Base-by-base conservation (phyloP, 2,888 invertebrate species). In the Boloria selene region DNA sequence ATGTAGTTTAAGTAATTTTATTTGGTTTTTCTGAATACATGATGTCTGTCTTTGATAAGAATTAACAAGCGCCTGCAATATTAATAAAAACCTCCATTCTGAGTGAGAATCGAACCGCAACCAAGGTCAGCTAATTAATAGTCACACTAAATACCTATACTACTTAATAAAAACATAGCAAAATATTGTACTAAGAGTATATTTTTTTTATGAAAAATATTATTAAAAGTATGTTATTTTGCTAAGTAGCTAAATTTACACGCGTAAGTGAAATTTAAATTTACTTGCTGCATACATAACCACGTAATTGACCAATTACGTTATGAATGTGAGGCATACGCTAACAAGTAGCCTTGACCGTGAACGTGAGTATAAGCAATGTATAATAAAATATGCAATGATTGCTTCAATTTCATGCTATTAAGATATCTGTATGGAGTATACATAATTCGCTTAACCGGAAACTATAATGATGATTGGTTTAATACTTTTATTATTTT, bases 271-370 rank as follows among this genome's bases (percentile, higher is more conserved):
- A 59, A 38, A 59, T 38, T 38, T 10, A 6, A 31, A 31, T 64
- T 26, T 18, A 45, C 62, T 31, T 63, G 45, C 10, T 26, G 31
- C 45, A 42, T 55, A 55, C 52, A 58, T 44, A 54, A 44, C 50
- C 26, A n/a, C 47, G 26, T 61, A 54, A 69, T 64, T 61, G 49
- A 58, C 26, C 62, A 69, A 65, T 65, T 64, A 64, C 50, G 52
- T 55, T 58, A 60, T 55, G 61, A 61, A 66, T 62, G 56, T 60
- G 59, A 50, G 51, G 56, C 16, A 22, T 60, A 31, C 50, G 53
- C 51, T 44, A 60, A 22, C 64, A 54, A 51, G 38, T 55, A 65
- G 53, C 73, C 71, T 71, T 72, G 71, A 66, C 72, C 68, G 63
- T 72, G 73, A 71, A 70, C 68, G 71, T 65, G 67, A 63, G 54